A percentile compares a stretch with the other conserved stretches of the same genome.
Evolutionary conservation across 2,797 vertebrate genomes (phyloP).

Genomic region (Sebastes baramenuke): DNA sequence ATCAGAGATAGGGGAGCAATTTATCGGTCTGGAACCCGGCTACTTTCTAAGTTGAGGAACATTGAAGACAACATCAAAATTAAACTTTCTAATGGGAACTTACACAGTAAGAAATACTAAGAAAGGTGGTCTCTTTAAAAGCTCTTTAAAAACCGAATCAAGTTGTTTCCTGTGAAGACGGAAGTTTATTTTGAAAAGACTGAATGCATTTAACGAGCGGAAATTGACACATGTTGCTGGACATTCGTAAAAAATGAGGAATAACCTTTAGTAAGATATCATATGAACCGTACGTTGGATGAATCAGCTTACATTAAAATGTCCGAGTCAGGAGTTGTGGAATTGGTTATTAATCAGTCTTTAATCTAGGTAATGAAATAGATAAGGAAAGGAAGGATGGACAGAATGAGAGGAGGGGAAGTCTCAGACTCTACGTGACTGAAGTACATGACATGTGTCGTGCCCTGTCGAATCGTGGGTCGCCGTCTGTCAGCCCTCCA

Average conservation of each 20-base stretch:
- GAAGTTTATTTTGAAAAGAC: neutral
- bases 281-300: neutral
- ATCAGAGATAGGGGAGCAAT: neutral
- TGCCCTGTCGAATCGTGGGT: conserved; percentile 43
- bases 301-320: neutral
- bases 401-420: neutral
- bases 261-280: too few relatives aligned
- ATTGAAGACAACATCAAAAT: neutral
- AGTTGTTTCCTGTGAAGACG: neutral
- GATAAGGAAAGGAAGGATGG: conserved; percentile 2
- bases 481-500: conserved; percentile 39
- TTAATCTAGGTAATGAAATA: neutral
- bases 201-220: too few relatives aligned
- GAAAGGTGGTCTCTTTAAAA: neutral
- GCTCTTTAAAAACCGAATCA: neutral
- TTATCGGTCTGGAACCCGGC: neutral
- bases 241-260: too few relatives aligned
- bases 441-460: conserved; percentile 27
- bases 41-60: neutral
- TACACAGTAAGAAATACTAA: neutral
- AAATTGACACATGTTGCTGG: too few relatives aligned
- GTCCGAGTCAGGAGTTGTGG: neutral
- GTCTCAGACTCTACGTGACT: conserved; percentile 8
- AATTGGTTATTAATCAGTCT: conserved; percentile 12
- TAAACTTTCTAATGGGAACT: neutral